phyloP scores from a whole-genome alignment of 2,888 invertebrate species.

The Azorinus chamasolen region DNA sequence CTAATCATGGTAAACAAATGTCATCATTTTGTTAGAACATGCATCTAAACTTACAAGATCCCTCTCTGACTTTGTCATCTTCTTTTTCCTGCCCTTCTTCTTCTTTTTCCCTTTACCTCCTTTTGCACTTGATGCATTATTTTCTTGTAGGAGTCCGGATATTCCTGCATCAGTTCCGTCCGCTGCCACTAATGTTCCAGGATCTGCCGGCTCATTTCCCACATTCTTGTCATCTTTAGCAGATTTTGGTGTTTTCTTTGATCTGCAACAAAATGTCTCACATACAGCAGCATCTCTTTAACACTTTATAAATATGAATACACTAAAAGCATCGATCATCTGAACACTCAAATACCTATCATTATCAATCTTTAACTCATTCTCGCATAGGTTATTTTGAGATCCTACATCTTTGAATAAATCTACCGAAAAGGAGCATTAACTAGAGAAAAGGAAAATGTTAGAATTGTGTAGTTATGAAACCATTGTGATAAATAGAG shows the following conservation, averaged over 20 bases:
- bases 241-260: constrained; percentile 62
- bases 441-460: too few relatives aligned
- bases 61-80: constrained; percentile 76
- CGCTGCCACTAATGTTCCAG: constrained; percentile 72
- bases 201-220: constrained; percentile 66
- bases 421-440: too few relatives aligned
- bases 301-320: neutral
- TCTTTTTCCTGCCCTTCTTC: constrained; percentile 70
- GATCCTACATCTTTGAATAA: too few relatives aligned
- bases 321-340: neutral
- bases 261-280: too few relatives aligned
- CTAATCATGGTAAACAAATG: too few relatives aligned
- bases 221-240: constrained; percentile 63
- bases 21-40: too few relatives aligned
- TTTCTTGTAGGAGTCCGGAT: constrained; percentile 48
- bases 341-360: too few relatives aligned
- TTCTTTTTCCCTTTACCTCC: constrained; percentile 69
- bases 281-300: neutral
- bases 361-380: too few relatives aligned
- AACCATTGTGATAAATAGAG: too few relatives aligned
- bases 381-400: too few relatives aligned
- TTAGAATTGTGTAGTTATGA: too few relatives aligned
- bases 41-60: constrained; percentile 62
- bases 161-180: constrained; percentile 65
- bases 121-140: constrained; percentile 25